Base-by-base conservation (phyloP, 1,140 invertebrate genomes). In the Drosophila baimaii region DNA sequence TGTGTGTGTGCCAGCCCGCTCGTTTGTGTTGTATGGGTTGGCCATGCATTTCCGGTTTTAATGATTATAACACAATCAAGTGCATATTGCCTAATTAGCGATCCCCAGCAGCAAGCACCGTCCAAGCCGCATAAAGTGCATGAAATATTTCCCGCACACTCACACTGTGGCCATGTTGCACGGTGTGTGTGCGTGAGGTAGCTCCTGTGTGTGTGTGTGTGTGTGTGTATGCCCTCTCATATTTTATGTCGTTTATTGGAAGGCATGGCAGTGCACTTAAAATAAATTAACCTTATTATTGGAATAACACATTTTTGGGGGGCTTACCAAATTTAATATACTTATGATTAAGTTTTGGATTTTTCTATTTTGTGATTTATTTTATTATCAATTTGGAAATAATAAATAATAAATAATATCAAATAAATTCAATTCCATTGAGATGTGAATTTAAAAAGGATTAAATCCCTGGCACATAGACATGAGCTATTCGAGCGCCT, bases 11-110 rank as follows among this genome's bases (percentile, higher is more conserved):
- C 23, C 31, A 39, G 43, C 25, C 46, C 10, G 25, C 29, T 54
- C 29, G 59, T 72, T 49, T 43, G 44, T 55, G 51, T 64, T 49
- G 13, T 58, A 29, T 33, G 29, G 55, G 44, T 54, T 59, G 62
- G 75, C 74, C 72, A 64, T 79, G 76, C 79, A 88, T 88, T 86
- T 77, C 79, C 77, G 84, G 71, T 77, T 88, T 88, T 89, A 89
- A 89, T 88, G 84, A 89, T 88, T 86, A 86, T 88, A 86, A 80
- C 83, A 88, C 83, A 88, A 88, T 88, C 84, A 81, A 88, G 79
- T 88, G 83, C 83, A 89, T 88, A 88, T 88, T 88, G 83, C 84
- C 83, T 86, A 86, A 86, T 86, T 86, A 86, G 83, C 84, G 83
- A 59, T 74, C 58, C 44, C 59, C 56, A 49, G 70, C 61, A 47